Conservation (phyloP, 2,113 vertebrate species). For the Onychostoma macrolepis region DNA sequence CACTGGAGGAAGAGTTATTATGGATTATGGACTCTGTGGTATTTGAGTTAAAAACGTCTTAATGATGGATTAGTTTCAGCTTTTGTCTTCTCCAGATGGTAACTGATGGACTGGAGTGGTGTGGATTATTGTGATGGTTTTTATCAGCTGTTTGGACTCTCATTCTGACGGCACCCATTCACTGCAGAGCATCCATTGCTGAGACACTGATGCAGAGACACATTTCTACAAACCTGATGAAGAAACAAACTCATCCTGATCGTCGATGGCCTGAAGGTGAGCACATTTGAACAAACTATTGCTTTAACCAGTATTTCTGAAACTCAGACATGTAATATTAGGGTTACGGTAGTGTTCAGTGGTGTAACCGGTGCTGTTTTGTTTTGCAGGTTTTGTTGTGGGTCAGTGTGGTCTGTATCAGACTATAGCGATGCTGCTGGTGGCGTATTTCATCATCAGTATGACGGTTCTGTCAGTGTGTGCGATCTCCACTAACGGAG, state of each 20-base stretch:
- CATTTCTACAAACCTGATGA: too few species aligned
- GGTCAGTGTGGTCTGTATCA: slow-evolving; percentile 89
- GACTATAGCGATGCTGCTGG: slow-evolving; percentile 81
- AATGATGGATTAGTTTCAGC: too few species aligned
- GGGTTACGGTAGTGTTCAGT: not conserved
- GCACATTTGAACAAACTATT: not conserved
- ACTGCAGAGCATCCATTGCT: too few species aligned
- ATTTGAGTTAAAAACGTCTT: too few species aligned
- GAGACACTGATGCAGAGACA: too few species aligned
- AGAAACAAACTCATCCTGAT: not conserved
- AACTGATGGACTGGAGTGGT: too few species aligned
- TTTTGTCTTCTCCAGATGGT: too few species aligned
- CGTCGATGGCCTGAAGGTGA: not conserved
- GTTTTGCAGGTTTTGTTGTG: slow-evolving; percentile 83
- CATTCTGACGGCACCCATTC: not conserved
- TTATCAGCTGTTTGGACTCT: too few species aligned
- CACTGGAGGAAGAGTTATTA: too few species aligned
- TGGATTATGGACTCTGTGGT: too few species aligned
- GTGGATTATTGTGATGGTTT: too few species aligned
- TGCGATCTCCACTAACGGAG: slow-evolving; percentile 91
- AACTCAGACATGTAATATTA: not conserved
- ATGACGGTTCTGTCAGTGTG: slow-evolving; percentile 91
- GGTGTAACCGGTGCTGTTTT: not conserved
- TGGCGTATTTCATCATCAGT: slow-evolving; percentile 90
- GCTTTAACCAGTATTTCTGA: not conserved